Evolutionary conservation across 2,888 invertebrate genomes (phyloP).

Genomic region (Rhagophthalmus giganteus): DNA sequence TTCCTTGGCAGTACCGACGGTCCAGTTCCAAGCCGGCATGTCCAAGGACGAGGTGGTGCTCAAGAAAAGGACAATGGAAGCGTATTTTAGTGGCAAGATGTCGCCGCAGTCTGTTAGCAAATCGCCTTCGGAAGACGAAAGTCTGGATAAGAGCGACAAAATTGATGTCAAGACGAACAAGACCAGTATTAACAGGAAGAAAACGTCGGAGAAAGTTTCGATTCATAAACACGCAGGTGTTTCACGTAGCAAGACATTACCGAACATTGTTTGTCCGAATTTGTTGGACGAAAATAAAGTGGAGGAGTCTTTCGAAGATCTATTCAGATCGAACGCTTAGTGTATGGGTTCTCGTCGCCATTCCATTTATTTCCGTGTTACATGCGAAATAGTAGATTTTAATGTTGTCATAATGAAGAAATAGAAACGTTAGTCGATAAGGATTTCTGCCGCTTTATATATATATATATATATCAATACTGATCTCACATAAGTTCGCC

Average conservation of each 20-base stretch:
- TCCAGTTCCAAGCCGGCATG: constrained; percentile 77
- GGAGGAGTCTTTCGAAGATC: constrained; percentile 85
- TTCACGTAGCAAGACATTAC: constrained; percentile 76
- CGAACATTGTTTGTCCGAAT: constrained; percentile 68
- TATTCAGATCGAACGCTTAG: constrained; percentile 62
- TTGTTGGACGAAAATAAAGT: constrained; percentile 78
- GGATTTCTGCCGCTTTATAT: constrained; percentile 6
- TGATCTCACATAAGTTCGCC: constrained; percentile 15
- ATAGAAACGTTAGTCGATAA: too few relatives aligned
- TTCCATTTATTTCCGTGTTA: constrained; percentile 17
- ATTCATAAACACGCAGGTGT: constrained; percentile 55
- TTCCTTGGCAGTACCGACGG: constrained; percentile 70
- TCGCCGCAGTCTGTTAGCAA: constrained; percentile 48
- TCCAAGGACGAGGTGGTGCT: constrained; percentile 66
- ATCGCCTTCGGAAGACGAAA: constrained; percentile 37
- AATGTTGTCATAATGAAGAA: constrained; percentile 1
- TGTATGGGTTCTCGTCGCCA: constrained; percentile 17
- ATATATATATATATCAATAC: constrained; percentile 15
- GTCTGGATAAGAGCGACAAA: constrained; percentile 24
- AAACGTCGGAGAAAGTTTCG: constrained; percentile 59
- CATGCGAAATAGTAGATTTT: constrained; percentile 18
- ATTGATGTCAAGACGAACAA: constrained; percentile 29
- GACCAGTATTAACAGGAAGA: constrained; percentile 54
- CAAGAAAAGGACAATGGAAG: constrained; percentile 74
- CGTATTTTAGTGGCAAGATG: constrained; percentile 65